phyloP scores from a whole-genome alignment of 1,140 invertebrate species.

The Heliconius eleuchia region DNA sequence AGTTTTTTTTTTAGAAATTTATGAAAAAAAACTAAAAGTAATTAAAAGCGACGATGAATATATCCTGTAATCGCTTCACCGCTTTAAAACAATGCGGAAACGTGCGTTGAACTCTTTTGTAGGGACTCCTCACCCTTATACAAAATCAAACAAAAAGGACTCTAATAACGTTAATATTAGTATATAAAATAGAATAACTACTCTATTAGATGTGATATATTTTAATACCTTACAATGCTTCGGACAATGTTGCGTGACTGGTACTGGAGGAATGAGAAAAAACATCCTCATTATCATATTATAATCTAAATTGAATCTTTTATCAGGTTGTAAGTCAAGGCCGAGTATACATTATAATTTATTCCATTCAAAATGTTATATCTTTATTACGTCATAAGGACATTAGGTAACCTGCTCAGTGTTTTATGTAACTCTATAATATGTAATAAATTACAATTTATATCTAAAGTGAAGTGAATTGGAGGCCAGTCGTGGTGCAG shows the following conservation, averaged over 20 bases:
- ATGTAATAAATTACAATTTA: not conserved
- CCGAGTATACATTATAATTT: not conserved
- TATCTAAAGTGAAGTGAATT: not conserved
- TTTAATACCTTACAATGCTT: slow-evolving; percentile 47
- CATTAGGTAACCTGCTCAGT: not conserved
- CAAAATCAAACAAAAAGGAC: slow-evolving; percentile 23
- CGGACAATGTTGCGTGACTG: slow-evolving; percentile 58
- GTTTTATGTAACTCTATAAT: not conserved
- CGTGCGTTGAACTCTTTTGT: slow-evolving; percentile 80
- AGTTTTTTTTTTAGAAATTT: not conserved
- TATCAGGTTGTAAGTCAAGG: slow-evolving; percentile 6
- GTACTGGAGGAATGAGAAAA: slow-evolving; percentile 10
- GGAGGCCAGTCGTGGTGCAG: no score
- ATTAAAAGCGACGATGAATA: slow-evolving; percentile 34
- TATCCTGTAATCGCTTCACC: slow-evolving; percentile 56
- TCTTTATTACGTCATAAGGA: not conserved
- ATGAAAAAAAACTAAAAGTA: not conserved
- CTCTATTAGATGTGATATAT: slow-evolving; percentile 53
- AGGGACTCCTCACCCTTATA: slow-evolving; percentile 58
- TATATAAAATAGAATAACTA: slow-evolving; percentile 24
- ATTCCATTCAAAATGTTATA: not conserved
- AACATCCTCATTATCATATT: not conserved
- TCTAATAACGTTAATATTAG: slow-evolving; percentile 20
- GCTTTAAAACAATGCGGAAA: slow-evolving; percentile 63
- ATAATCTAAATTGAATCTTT: not conserved